Conservation (phyloP, 2,797 vertebrate genomes). For the Hippoglossus hippoglossus region DNA sequence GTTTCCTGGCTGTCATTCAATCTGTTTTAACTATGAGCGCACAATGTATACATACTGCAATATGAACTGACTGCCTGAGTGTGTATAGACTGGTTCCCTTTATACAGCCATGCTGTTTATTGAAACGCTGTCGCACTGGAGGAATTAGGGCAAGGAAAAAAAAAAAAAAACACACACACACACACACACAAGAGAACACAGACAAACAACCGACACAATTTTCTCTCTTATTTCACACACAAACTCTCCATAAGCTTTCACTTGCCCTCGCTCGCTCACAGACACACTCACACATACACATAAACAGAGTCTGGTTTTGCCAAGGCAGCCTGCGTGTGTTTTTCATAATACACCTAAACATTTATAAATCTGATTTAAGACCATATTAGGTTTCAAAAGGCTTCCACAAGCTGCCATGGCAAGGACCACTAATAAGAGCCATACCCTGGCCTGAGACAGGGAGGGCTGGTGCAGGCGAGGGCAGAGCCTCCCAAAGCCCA, state of each 20-base stretch:
- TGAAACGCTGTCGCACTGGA: conserved; percentile 77
- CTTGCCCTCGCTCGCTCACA: conserved; percentile 15
- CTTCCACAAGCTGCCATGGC: conserved; percentile 75
- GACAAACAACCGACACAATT: conserved; percentile 67
- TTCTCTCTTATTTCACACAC: conserved; percentile 64
- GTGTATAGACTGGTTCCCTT: conserved; percentile 58
- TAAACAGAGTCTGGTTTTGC: conserved; percentile 51
- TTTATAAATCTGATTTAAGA: conserved; percentile 90
- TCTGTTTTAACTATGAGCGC: conserved; percentile 68
- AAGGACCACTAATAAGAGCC: conserved; percentile 84
- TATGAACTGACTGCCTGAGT: conserved; percentile 49
- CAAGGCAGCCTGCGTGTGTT: conserved; percentile 71
- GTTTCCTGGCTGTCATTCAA: conserved; percentile 76
- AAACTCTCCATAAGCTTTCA: conserved; percentile 36
- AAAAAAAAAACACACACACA: conserved; percentile 30
- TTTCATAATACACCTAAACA: conserved; percentile 89
- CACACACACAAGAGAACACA: conserved; percentile 43
- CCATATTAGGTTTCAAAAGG: conserved; percentile 88
- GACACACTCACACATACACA: not conserved
- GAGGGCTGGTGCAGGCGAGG: conserved; percentile 21
- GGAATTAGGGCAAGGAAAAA: conserved; percentile 69
- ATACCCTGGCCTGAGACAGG: conserved; percentile 66
- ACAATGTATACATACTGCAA: conserved; percentile 65
- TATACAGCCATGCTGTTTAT: conserved; percentile 76
- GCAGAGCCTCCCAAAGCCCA: conserved; percentile 39